These are phyloP conservation scores for Imbricaverruca yamaguchii DNA, from an alignment of 2,888 invertebrate genomes.

Conservation along the genomic window DNA sequence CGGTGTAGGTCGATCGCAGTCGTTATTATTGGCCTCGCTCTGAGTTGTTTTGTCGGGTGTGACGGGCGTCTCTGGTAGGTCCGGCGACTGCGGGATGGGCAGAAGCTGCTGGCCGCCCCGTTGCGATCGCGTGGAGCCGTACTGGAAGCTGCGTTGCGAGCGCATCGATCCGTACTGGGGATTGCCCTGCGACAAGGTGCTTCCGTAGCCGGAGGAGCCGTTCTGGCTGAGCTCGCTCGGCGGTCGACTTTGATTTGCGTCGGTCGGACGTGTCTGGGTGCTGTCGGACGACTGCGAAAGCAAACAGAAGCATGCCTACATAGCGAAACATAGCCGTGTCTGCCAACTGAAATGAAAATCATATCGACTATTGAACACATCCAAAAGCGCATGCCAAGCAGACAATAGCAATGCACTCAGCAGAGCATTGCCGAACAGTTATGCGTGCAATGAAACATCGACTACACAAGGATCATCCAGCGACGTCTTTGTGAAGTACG, in stretches of 20 bases:
- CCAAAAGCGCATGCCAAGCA: too few relatives aligned
- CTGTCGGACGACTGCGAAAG: background rate
- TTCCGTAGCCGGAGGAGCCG: conserved; percentile 48
- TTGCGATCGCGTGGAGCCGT: conserved; percentile 25
- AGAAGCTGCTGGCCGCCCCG: conserved; percentile 8
- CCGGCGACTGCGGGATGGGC: conserved; percentile 21
- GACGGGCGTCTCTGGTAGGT: background rate
- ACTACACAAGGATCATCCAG: too few relatives aligned
- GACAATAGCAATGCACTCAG: too few relatives aligned
- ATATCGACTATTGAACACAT: background rate
- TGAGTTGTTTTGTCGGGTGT: conserved; percentile 14
- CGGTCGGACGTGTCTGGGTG: background rate
- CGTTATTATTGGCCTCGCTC: conserved; percentile 9
- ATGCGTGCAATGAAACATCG: too few relatives aligned
- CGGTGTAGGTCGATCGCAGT: background rate
- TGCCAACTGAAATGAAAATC: background rate
- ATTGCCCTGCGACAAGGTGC: conserved; percentile 42
- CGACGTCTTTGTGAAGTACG: too few relatives aligned
- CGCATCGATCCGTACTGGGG: conserved; percentile 16
- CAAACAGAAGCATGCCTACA: too few relatives aligned
- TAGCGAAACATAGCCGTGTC: background rate
- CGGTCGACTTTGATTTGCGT: conserved; percentile 36
- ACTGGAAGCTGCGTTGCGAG: conserved; percentile 10
- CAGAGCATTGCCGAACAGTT: too few relatives aligned
- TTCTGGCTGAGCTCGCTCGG: conserved; percentile 43